A percentile compares a stretch with the other conserved stretches of the same genome.
These are phyloP conservation scores for Toxotes jaculatrix DNA, from an alignment of 2,113 vertebrate species.

Conservation along the genomic window DNA sequence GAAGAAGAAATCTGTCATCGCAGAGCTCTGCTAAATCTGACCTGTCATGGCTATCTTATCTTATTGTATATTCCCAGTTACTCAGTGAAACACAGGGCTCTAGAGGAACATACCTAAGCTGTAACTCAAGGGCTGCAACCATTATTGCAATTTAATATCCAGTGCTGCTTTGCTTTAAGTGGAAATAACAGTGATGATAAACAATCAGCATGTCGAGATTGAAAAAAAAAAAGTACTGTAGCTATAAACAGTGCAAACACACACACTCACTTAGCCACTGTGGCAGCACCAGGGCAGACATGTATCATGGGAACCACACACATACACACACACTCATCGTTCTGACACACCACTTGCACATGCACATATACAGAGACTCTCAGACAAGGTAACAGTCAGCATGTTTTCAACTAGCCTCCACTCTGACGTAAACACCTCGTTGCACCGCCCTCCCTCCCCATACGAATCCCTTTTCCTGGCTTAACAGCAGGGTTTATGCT, in stretches of 20 bases:
- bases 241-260: not conserved
- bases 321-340: not conserved
- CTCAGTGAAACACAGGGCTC: constrained; percentile 29
- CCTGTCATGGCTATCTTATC: constrained; percentile 27
- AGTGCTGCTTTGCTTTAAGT: constrained; percentile 1
- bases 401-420: constrained; percentile 22
- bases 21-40: constrained; percentile 18
- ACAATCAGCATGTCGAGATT: constrained; percentile 24
- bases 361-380: not conserved
- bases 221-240: not conserved
- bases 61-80: constrained; percentile 15
- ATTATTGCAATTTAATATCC: constrained; percentile 24
- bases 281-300: not conserved
- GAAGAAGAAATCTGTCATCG: constrained; percentile 11
- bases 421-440: constrained; percentile 38
- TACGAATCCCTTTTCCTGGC: constrained; percentile 28
- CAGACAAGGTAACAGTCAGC: constrained; percentile 37
- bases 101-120: constrained; percentile 2
- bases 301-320: constrained; percentile 2
- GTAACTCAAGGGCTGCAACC: constrained; percentile 13
- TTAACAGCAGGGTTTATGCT: constrained; percentile 66
- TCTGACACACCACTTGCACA: not conserved
- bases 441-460: constrained; percentile 1
- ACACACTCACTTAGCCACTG: not conserved
- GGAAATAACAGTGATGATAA: constrained; percentile 33